Base-by-base conservation (phyloP, 2,888 invertebrate genomes). In the Lithophane semibrunnea region DNA sequence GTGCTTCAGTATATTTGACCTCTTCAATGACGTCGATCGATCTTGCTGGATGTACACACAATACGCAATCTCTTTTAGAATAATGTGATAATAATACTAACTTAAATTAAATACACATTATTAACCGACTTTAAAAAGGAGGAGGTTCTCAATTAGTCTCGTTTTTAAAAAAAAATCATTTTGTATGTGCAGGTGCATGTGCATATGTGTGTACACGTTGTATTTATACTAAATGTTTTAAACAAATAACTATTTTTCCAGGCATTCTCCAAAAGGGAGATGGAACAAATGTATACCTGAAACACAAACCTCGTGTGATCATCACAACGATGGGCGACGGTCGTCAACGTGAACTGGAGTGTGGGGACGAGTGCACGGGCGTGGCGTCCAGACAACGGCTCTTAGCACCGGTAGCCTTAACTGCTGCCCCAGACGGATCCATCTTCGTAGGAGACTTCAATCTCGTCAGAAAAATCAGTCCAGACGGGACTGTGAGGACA, bases 231-330 rank as follows among this genome's bases (percentile, higher is more conserved):
- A 16, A 60, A 52, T 24, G 16, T 44, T 67, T 61, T 1, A 54
- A 54, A 54, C 21, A 52, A 2, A 52, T 1, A 21, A 8, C 9
- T 3, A 29, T 21, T 29, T 52, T 92, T 13, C 4, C 93, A 98
- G 98, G 99, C 52, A 99, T 99, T 82, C 97, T 99, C 0, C 99
- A 99, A 96, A 99, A 99, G 93, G 99, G 99, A 49, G 99, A 99
- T 91, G 99, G 99, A 18, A 98, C 99, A 0, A 99, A 99, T 90
- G 98, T 99, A 79, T 99, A 99, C 93, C 95, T 99, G 90, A 99
- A 98, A 89, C 98, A 99, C 92, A 98, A 99, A 91, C 99, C 99
- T 0, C 97, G 99, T 64, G 98, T 99, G 21, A 98, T 99, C 83
- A 97, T 99, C 67, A 99, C 99, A 3, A 97, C 98, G 0, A 98